Percentiles rank a stretch among this genome's conserved stretches.
Evolutionary conservation across 2,888 invertebrate species (phyloP).

Genomic region (Pterostichus niger): DNA sequence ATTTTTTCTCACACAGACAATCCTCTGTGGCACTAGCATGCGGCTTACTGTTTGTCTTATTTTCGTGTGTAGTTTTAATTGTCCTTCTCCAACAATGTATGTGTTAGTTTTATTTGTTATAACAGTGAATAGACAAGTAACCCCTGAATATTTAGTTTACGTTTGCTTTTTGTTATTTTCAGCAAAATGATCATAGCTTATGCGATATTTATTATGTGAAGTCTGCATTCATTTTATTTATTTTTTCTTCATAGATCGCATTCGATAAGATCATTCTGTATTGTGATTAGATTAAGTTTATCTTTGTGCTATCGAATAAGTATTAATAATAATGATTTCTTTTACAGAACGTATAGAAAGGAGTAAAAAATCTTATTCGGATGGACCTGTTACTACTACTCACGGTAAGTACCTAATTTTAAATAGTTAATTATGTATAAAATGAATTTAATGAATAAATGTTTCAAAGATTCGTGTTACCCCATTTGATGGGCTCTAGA

Average conservation of each 20-base stretch:
- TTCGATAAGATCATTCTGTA: slow-evolving; percentile 50
- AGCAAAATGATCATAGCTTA: slow-evolving; percentile 53
- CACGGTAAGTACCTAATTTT: slow-evolving; percentile 69
- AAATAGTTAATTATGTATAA: not conserved
- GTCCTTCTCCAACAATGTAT: slow-evolving; percentile 49
- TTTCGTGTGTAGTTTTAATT: slow-evolving; percentile 61
- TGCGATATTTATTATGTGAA: slow-evolving; percentile 54
- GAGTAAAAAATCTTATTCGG: slow-evolving; percentile 72
- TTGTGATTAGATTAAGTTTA: slow-evolving; percentile 16
- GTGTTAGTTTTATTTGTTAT: slow-evolving; percentile 38
- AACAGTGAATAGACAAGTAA: slow-evolving; percentile 57
- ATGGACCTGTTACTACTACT: slow-evolving; percentile 73
- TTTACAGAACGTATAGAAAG: slow-evolving; percentile 73
- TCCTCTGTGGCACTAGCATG: slow-evolving; percentile 44
- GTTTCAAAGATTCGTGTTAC: too few species aligned
- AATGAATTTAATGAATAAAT: too few species aligned
- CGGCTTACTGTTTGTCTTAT: slow-evolving; percentile 64
- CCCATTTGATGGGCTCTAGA: too few species aligned
- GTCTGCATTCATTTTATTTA: slow-evolving; percentile 36
- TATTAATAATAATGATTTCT: slow-evolving; percentile 52
- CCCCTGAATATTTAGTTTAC: slow-evolving; percentile 37
- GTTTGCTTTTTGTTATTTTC: slow-evolving; percentile 59
- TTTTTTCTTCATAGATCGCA: slow-evolving; percentile 52
- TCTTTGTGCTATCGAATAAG: not conserved
- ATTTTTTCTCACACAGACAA: slow-evolving; percentile 59